These are phyloP conservation scores for Pharmacophagus antenor DNA, from an alignment of 2,888 invertebrate species.

Conservation along the genomic window DNA sequence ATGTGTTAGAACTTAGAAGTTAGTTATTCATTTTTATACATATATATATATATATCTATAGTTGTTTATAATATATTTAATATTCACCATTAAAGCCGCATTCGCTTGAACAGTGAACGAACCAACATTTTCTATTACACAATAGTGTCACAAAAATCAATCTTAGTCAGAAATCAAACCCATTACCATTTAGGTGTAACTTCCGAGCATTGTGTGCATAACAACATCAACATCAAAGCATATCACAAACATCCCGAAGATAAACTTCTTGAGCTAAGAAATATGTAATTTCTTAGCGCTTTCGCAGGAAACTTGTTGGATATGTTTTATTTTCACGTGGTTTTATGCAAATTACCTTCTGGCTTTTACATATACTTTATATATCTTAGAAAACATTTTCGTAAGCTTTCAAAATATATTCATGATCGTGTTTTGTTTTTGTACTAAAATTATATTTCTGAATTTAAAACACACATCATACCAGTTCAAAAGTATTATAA, in stretches of 20 bases:
- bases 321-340: constrained; percentile 8
- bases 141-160: background rate
- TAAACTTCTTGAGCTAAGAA: constrained; percentile 1
- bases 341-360: constrained; percentile 9
- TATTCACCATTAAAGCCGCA: too few species aligned
- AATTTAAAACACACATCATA: too few species aligned
- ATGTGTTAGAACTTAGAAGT: too few species aligned
- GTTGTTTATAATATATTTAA: too few species aligned
- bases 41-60: too few species aligned
- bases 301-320: constrained; percentile 1
- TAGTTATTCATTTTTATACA: too few species aligned
- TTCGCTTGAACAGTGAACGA: too few species aligned
- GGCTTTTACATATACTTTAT: background rate
- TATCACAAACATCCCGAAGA: constrained; percentile 4
- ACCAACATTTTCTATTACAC: too few species aligned
- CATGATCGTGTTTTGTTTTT: too few species aligned
- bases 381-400: background rate
- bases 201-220: background rate
- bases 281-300: constrained; percentile 8
- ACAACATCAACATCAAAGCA: constrained; percentile 1
- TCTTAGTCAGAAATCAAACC: background rate
- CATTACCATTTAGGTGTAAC: background rate
- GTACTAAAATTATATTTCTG: too few species aligned
- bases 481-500: too few species aligned
- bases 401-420: background rate